Percentiles rank a stretch among this genome's conserved stretches.
Evolutionary conservation across 2,888 invertebrate genomes (phyloP).

Genomic region (Falcaria lacertinaria): DNA sequence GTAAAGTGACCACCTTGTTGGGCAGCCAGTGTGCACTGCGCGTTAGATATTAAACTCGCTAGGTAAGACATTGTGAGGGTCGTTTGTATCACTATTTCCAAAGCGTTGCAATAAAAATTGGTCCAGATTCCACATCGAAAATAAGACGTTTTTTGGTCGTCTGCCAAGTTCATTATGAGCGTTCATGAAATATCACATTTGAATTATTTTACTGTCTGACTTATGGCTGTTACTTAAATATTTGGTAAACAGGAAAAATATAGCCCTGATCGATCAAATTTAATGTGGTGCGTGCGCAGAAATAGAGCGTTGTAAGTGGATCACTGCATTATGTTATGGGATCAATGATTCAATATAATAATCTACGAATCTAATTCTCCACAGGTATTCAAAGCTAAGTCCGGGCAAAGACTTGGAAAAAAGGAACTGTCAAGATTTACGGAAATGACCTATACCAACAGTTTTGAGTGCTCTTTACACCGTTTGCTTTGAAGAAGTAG

Average conservation of each 20-base stretch:
- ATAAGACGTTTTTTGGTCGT: constrained; percentile 79
- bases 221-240: constrained; percentile 79
- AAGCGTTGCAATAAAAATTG: constrained; percentile 77
- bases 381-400: neutral
- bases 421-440: no score
- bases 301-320: constrained; percentile 70
- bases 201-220: constrained; percentile 80
- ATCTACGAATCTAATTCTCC: constrained; percentile 15
- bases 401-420: no score
- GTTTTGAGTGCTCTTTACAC: no score
- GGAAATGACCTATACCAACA: no score
- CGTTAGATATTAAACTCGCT: constrained; percentile 30
- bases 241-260: constrained; percentile 80
- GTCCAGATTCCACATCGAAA: constrained; percentile 79
- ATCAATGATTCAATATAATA: constrained; percentile 32
- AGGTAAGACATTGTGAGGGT: constrained; percentile 58
- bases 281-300: constrained; percentile 66
- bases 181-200: constrained; percentile 81
- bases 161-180: constrained; percentile 80
- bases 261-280: constrained; percentile 77
- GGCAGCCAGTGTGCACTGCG: constrained; percentile 3
- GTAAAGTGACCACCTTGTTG: neutral
- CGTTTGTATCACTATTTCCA: constrained; percentile 67
- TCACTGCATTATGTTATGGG: constrained; percentile 48
- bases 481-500: no score